Percentiles rank a stretch among this genome's conserved stretches.
Conservation (phyloP, 2,113 vertebrate species). For the Zosterops pallidus region DNA sequence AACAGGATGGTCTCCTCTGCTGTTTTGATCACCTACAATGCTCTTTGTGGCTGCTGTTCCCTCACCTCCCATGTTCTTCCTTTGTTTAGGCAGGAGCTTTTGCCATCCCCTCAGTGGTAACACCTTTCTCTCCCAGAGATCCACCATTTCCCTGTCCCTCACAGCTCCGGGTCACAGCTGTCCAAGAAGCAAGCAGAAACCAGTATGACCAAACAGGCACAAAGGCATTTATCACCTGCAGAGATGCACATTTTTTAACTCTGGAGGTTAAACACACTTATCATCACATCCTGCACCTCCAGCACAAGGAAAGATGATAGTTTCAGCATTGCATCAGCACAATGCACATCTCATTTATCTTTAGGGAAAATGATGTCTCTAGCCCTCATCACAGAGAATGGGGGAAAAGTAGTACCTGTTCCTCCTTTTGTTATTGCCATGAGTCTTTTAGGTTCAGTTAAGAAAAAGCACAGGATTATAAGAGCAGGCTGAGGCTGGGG, state of each 20-base stretch:
- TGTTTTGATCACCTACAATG: neutral
- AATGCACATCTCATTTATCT: neutral
- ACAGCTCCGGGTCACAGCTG: neutral
- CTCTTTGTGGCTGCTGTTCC: neutral
- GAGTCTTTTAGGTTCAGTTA: neutral
- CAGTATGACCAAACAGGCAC: neutral
- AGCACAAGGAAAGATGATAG: neutral
- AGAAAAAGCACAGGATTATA: neutral
- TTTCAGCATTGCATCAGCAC: neutral
- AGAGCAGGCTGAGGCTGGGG: neutral
- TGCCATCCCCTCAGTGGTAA: neutral
- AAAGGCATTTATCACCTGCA: neutral
- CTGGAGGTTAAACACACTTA: neutral
- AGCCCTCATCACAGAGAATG: neutral
- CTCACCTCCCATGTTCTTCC: neutral
- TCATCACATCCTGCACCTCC: neutral
- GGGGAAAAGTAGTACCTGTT: neutral
- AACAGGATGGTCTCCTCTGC: neutral
- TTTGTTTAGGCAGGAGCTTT: neutral
- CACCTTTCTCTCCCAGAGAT: neutral
- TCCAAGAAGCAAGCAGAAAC: neutral
- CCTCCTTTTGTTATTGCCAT: neutral
- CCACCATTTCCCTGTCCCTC: neutral
- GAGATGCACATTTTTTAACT: neutral
- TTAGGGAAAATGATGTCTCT: neutral